These are phyloP conservation scores for Lathamus discolor DNA, from an alignment of 2,113 vertebrate genomes.

Conservation along the genomic window DNA sequence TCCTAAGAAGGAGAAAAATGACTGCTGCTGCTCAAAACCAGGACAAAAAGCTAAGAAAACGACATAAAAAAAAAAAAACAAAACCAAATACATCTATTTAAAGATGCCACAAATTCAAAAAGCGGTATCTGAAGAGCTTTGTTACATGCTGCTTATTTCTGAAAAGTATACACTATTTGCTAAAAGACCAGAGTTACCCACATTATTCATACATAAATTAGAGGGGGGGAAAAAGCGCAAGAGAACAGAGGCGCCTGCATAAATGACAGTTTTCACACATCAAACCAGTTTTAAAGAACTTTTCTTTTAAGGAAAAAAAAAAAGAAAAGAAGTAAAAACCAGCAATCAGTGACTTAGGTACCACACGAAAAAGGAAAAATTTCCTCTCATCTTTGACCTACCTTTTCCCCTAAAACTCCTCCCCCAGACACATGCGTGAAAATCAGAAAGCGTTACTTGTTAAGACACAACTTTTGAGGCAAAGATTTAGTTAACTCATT, in stretches of 20 bases:
- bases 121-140: background rate
- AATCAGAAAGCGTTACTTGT: background rate
- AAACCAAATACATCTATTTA: background rate
- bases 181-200: background rate
- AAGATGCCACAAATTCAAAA: background rate
- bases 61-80: accelerated
- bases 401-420: background rate
- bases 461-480: accelerated
- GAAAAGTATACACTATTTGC: background rate
- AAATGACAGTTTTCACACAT: background rate
- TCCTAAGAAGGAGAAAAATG: no score
- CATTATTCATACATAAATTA: background rate
- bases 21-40: no score
- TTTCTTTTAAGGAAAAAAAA: background rate
- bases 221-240: background rate
- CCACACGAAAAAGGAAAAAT: background rate
- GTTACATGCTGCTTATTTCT: background rate
- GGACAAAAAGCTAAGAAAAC: background rate
- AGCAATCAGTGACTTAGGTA: background rate
- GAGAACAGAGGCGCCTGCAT: background rate
- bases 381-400: accelerated
- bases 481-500: background rate
- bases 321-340: background rate
- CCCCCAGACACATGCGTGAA: background rate
- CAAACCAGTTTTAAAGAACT: background rate